A percentile compares a stretch with the other conserved stretches of the same genome.
These are phyloP conservation scores for Tenrec ecaudatus DNA, from an alignment of 2,113 vertebrate genomes.

Conservation along the genomic window DNA sequence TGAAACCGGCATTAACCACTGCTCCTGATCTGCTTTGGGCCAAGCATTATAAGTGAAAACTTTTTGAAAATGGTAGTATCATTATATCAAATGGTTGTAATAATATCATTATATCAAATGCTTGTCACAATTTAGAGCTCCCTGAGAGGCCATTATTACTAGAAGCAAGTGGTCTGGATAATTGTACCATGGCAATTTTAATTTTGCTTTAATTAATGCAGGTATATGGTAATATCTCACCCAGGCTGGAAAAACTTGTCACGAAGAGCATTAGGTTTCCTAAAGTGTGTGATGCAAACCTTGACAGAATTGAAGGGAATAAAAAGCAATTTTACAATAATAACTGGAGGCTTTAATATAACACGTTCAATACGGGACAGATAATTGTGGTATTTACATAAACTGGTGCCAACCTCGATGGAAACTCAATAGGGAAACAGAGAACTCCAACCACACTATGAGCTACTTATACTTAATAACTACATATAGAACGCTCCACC, in stretches of 20 bases:
- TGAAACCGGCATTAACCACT: not conserved
- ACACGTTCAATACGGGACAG: not conserved
- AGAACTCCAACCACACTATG: not conserved
- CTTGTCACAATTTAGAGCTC: not conserved
- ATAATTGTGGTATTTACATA: not conserved
- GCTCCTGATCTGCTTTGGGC: not conserved
- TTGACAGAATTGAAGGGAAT: not conserved
- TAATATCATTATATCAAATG: not conserved
- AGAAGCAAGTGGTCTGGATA: not conserved
- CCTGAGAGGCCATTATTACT: not conserved
- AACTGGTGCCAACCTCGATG: not conserved
- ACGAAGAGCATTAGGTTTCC: not conserved
- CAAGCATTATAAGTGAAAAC: not conserved
- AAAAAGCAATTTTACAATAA: not conserved
- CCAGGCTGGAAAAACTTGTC: not conserved
- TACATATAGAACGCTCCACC: not conserved
- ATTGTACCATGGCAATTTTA: not conserved
- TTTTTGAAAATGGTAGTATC: not conserved
- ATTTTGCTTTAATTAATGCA: not conserved
- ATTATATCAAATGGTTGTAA: not conserved
- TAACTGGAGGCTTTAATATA: not conserved
- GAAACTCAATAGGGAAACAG: not conserved
- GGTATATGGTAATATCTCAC: not conserved
- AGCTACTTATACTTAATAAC: not conserved
- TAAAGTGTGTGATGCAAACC: not conserved